These are phyloP conservation scores for Garra rufa DNA, from an alignment of 2,113 vertebrate species.

Conservation along the genomic window DNA sequence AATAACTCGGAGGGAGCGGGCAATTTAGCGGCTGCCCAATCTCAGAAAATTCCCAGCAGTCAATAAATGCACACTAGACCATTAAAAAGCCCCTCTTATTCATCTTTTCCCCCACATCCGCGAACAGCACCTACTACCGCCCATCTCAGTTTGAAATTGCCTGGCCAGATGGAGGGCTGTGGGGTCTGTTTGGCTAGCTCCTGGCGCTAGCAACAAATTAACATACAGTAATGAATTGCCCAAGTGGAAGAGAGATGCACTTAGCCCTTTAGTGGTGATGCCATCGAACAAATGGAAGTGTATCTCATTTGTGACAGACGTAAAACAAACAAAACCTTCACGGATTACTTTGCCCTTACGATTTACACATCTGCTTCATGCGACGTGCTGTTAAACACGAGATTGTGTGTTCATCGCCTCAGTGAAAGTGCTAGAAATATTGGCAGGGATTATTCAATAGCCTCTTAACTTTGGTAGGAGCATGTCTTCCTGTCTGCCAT, in stretches of 20 bases:
- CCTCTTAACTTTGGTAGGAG: background rate
- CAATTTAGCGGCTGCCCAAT: slow-evolving; percentile 60
- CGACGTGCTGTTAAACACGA: background rate
- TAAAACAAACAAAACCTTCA: background rate
- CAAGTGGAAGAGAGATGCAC: slow-evolving; percentile 48
- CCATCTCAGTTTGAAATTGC: slow-evolving; percentile 58
- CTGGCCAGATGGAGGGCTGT: slow-evolving; percentile 58
- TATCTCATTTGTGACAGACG: slow-evolving; percentile 30
- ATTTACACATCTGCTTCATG: slow-evolving; percentile 6
- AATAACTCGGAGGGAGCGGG: slow-evolving; percentile 57
- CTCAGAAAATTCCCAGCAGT: slow-evolving; percentile 57
- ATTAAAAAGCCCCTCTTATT: slow-evolving; percentile 61
- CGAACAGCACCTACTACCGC: slow-evolving; percentile 31
- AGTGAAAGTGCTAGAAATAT: background rate
- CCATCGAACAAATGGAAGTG: slow-evolving; percentile 33
- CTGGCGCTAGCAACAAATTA: slow-evolving; percentile 61
- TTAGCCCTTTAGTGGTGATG: slow-evolving; percentile 52
- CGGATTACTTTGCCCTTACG: background rate
- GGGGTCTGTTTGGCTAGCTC: slow-evolving; percentile 59
- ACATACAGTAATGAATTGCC: slow-evolving; percentile 63
- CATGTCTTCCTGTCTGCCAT: background rate
- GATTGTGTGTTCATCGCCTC: background rate
- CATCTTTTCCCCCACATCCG: slow-evolving; percentile 34
- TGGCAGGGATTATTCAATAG: background rate
- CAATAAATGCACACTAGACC: slow-evolving; percentile 62